phyloP scores from a whole-genome alignment of 2,888 invertebrate species.

The Volucella inflata region DNA sequence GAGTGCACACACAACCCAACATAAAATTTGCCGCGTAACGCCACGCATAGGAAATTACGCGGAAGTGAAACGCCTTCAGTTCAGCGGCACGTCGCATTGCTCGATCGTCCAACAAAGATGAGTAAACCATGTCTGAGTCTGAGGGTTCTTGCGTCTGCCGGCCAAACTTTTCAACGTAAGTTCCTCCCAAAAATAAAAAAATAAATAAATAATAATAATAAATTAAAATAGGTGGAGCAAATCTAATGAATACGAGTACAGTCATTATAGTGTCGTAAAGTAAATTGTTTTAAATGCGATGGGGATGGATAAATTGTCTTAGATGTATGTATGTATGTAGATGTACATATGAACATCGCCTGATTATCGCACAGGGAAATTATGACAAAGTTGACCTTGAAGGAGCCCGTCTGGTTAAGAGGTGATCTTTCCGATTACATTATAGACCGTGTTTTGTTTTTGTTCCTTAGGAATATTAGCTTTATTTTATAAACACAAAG shows the following conservation, averaged over 20 bases:
- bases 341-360: conserved; percentile 26
- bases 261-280: conserved; percentile 47
- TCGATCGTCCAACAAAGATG: conserved; percentile 46
- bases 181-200: conserved; percentile 19
- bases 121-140: conserved; percentile 49
- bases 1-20: conserved; percentile 45
- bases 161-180: conserved; percentile 1
- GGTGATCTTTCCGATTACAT: conserved; percentile 33
- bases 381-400: conserved; percentile 61
- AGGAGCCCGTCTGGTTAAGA: conserved; percentile 1
- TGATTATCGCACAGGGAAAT: conserved; percentile 53
- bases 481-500: conserved; percentile 28
- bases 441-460: conserved; percentile 10
- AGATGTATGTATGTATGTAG: conserved; percentile 28
- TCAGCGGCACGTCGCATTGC: conserved; percentile 12
- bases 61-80: conserved; percentile 71
- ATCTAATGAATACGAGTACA: conserved; percentile 6
- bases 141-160: conserved; percentile 54
- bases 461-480: conserved; percentile 5
- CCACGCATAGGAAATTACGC: conserved; percentile 74
- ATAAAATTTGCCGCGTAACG: conserved; percentile 61
- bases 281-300: conserved; percentile 1
- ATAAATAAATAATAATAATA: too few relatives aligned
- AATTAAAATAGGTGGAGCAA: conserved; percentile 40
- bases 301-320: conserved; percentile 32